Base-by-base conservation (phyloP, 1,140 invertebrate genomes). In the Caerostris darwini region DNA sequence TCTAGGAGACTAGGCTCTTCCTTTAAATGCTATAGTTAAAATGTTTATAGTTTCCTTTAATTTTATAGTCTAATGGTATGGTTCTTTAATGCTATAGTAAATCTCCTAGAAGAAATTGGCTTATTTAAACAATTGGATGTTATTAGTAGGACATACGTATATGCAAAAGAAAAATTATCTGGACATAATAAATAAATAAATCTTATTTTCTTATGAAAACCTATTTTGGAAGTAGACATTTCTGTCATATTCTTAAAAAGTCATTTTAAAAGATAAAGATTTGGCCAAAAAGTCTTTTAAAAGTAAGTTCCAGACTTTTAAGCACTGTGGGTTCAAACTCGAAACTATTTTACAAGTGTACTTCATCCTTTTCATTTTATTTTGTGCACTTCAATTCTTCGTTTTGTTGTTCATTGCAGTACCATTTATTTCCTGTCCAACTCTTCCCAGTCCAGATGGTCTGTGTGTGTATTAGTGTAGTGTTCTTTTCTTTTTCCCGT, bases 381-480 rank as follows among this genome's bases (percentile, higher is more conserved):
- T 67, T 67, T n/a, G 61, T n/a, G 61, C 61, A 67, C 61, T 12
- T 67, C 61, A n/a, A n/a, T 67, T 67, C 61, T n/a, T 67, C 6
- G 12, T n/a, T 67, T 67, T 67, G n/a, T 67, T 67, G 61, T 67
- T 67, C 61, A 14, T 67, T 12, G 61, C 12, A 67, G 61, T 67
- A 67, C 61, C 61, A 67, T 67, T 67, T 67, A n/a, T n/a, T n/a
- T n/a, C n/a, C 61, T n/a, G 61, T 67, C 61, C 61, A 17, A 67
- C 10, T 67, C 61, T 67, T 67, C 61, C 61, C 61, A 67, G 61
- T 67, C 61, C 61, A 67, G 61, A 67, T 67, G 61, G 61, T n/a
- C 61, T 67, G 14, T 67, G 61, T 17, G 61, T 67, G 61, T 67
- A 67, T 2, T 34, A 34, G 34, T 34, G 34, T 34, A 34, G 0